A percentile compares a stretch with the other conserved stretches of the same genome.
These are phyloP conservation scores for Ophion costatus DNA, from an alignment of 2,888 invertebrate genomes.

Conservation along the genomic window DNA sequence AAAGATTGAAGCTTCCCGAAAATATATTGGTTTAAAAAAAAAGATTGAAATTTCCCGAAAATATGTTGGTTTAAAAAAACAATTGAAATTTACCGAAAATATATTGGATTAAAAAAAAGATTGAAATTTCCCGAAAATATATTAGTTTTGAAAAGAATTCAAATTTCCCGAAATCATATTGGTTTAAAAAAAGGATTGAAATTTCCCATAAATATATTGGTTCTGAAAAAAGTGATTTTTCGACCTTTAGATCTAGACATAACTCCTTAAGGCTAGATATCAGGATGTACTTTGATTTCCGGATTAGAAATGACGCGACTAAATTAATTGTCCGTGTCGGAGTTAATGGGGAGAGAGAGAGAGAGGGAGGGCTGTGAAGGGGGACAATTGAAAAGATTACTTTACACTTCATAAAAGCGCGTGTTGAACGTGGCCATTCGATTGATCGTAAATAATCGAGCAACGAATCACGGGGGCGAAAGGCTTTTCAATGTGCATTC, in stretches of 20 bases:
- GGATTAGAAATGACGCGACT: constrained; percentile 26
- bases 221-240: no score
- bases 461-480: constrained; percentile 57
- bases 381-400: constrained; percentile 61
- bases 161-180: no score
- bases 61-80: no score
- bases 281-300: constrained; percentile 8
- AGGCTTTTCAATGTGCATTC: constrained; percentile 53
- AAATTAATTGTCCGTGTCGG: constrained; percentile 50
- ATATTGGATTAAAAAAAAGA: no score
- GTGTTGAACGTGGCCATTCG: constrained; percentile 46
- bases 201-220: no score
- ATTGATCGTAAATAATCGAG: constrained; percentile 62
- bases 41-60: no score
- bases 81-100: no score
- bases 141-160: no score
- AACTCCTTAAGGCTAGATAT: not conserved
- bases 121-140: no score
- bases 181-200: no score
- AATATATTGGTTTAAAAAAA: no score
- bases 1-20: no score
- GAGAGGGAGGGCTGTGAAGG: not conserved
- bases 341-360: constrained; percentile 31
- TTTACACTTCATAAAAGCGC: constrained; percentile 66
- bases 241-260: not conserved